Conservation (phyloP, 2,888 invertebrate species). For the Drosophila mulleri region DNA sequence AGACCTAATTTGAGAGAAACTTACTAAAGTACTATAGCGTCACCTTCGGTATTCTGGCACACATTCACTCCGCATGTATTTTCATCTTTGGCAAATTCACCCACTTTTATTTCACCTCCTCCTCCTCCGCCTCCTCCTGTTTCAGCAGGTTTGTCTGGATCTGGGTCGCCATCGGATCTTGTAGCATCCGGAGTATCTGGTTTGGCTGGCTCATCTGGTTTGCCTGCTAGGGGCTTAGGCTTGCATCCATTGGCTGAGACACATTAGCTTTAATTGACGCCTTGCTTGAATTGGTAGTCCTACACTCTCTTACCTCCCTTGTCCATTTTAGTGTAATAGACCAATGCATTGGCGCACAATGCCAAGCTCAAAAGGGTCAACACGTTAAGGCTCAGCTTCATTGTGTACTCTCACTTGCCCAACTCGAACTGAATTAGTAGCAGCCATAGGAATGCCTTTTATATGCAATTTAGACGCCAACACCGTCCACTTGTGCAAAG, state of each 20-base stretch:
- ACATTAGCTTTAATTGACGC: neutral
- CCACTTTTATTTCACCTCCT: slow-evolving; percentile 22
- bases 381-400: neutral
- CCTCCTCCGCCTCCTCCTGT: no score
- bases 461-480: slow-evolving; percentile 6
- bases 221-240: neutral
- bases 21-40: slow-evolving; percentile 58
- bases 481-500: neutral
- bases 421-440: neutral
- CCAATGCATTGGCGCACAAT: slow-evolving; percentile 23
- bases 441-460: slow-evolving; percentile 17
- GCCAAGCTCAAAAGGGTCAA: slow-evolving; percentile 6
- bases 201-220: no score
- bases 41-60: slow-evolving; percentile 48
- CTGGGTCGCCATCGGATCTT: no score
- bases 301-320: slow-evolving; percentile 33
- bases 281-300: no score
- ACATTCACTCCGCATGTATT: slow-evolving; percentile 38
- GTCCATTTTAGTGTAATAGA: slow-evolving; percentile 35
- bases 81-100: slow-evolving; percentile 31
- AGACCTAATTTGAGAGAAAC: slow-evolving; percentile 2
- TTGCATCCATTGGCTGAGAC: slow-evolving; percentile 47
- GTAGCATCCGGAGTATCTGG: no score
- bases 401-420: neutral
- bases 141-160: no score